These are phyloP conservation scores for Euplexia lucipara DNA, from an alignment of 2,888 invertebrate genomes.

Conservation along the genomic window DNA sequence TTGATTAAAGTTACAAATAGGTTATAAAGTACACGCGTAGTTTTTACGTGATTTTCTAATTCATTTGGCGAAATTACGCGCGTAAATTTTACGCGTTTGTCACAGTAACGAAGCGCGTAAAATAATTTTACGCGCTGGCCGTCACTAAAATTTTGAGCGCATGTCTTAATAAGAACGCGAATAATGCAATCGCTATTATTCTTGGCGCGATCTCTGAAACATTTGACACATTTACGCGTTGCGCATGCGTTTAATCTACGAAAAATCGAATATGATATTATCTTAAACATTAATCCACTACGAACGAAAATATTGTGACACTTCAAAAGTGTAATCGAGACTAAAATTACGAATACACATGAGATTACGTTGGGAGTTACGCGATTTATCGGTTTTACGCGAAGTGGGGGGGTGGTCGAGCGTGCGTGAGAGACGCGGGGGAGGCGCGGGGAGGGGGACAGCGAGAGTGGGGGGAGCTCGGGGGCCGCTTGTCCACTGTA, in stretches of 20 bases:
- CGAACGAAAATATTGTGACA: conserved; percentile 45
- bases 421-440: conserved; percentile 66
- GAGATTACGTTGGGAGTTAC: conserved; percentile 35
- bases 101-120: conserved; percentile 11
- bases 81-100: no score
- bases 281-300: conserved; percentile 51
- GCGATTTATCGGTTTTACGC: conserved; percentile 3
- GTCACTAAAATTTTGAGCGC: conserved; percentile 16
- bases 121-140: not conserved
- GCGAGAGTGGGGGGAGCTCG: conserved; percentile 63
- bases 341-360: conserved; percentile 43
- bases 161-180: conserved; percentile 11
- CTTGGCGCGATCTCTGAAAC: conserved; percentile 29
- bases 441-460: conserved; percentile 60
- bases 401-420: conserved; percentile 61
- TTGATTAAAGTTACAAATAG: conserved; percentile 38
- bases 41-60: conserved; percentile 1
- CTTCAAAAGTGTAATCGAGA: conserved; percentile 56
- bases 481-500: conserved; percentile 85
- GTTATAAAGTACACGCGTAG: conserved; percentile 24
- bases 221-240: conserved; percentile 39
- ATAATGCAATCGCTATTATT: not conserved
- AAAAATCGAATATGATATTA: conserved; percentile 52
- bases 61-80: conserved; percentile 37
- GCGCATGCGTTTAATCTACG: conserved; percentile 35